Evolutionary conservation across 1,140 invertebrate species (phyloP), one percentile per base, ranked within the genome.

Genomic region (Nixonia krombeini): DNA sequence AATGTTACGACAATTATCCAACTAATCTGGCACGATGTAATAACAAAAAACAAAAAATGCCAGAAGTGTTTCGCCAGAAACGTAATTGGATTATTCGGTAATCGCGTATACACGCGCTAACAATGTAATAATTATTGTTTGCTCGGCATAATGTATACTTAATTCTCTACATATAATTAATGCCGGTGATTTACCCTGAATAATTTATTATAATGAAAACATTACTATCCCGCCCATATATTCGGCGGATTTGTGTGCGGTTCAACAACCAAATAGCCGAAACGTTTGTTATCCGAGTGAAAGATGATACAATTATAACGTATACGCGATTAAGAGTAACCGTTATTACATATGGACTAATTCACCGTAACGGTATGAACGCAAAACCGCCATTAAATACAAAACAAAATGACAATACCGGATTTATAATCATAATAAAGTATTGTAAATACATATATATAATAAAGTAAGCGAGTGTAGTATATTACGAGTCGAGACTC

Each of bases 131-230:
- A 42, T 33, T 46, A 57, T 55, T 45, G 47, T 29, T 41, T 13
- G 26, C 21, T 7, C 8, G 31, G 35, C 17, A 10, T 29, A 56
- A 56, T 56, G 21, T 31, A 7, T 16, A 56, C 38, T 7, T 12
- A 57, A 57, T 47, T 57, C 44, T 29, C 31, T 41, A 44, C 17
- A n/a, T 16, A 41, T 47, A 38, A 8, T 4, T 12, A 15, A 23
- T 7, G 18, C 31, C n/a, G 6, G 10, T 12, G 37, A 29, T 26
- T 31, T 10, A 31, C 12, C 9, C 8, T 28, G 16, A 46, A 56
- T 40, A 35, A 56, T 15, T 45, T 46, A 56, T 47, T 29, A 10
- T 45, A 55, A 55, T 45, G 13, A 37, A 55, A 44, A 25, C 18
- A 44, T 44, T 45, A 52, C 40, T 26, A 31, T 31, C 29, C 2